Evolutionary conservation across 2,888 invertebrate species (phyloP).

Genomic region (Cremastinae sp.): DNA sequence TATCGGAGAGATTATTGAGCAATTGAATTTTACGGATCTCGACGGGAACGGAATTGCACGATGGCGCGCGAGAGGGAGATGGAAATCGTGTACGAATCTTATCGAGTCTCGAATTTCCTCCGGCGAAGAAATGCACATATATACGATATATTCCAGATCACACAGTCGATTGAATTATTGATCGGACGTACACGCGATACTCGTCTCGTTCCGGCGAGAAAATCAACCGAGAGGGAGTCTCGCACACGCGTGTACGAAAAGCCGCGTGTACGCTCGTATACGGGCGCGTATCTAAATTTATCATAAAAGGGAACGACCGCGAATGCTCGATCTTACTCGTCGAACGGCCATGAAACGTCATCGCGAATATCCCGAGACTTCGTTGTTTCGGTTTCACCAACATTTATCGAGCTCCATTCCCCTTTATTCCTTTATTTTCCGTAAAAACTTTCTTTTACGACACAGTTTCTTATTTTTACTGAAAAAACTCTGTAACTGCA

Average conservation of each 20-base stretch:
- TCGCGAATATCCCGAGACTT: constrained; percentile 52
- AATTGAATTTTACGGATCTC: too few relatives aligned
- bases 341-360: constrained; percentile 56
- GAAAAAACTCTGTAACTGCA: too few relatives aligned
- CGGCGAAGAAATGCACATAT: constrained; percentile 8
- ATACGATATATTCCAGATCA: constrained; percentile 34
- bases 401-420: constrained; percentile 11
- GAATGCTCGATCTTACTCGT: constrained; percentile 47
- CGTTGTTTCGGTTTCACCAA: constrained; percentile 47
- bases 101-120: constrained; percentile 8
- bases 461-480: too few relatives aligned
- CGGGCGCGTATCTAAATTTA: constrained; percentile 52
- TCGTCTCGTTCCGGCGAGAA: constrained; percentile 42
- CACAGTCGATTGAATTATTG: constrained; percentile 49
- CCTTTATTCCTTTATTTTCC: too few relatives aligned
- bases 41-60: too few relatives aligned
- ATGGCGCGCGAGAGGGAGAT: too few relatives aligned
- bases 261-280: constrained; percentile 20
- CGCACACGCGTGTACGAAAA: constrained; percentile 8
- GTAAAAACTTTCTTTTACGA: too few relatives aligned
- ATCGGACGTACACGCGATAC: constrained; percentile 45
- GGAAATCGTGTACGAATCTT: neutral
- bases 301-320: constrained; percentile 54
- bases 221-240: constrained; percentile 14
- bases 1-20: neutral